Evolutionary conservation across 1,140 invertebrate genomes (phyloP), one percentile per base, ranked within the genome.

Genomic region (Drosophila arizonae): DNA sequence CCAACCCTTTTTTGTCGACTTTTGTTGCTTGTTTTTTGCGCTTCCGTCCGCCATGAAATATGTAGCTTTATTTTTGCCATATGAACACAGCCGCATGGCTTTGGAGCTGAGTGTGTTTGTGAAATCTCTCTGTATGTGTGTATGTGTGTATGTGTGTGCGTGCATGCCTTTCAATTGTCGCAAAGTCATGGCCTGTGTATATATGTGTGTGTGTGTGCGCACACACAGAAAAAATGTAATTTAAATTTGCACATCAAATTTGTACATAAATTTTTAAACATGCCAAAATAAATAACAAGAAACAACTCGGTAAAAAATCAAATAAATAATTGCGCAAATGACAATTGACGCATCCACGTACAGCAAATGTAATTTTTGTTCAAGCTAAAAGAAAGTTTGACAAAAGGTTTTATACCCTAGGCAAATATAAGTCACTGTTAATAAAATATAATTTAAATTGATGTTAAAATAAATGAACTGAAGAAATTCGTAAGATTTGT

Each of bases 221-320:
- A 72, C 70, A 75, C 45, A 60, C 61, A 60, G 51, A 64, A 66
- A 61, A 81, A 88, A 87, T 88, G 84, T 84, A 88, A 88, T 84
- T 87, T 87, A 86, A 88, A 88, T 87, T 87, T 84, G 76, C 77
- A 70, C 84, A 84, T 87, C 72, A 87, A 88, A 87, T 74, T 87
- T 75, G 52, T 74, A 52, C 67, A 82, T 87, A 72, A 70, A 88
- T 87, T 77, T 77, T 87, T 88, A 74, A 88, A 72, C 60, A 62
- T 50, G 71, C 46, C 13, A 45, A 63, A 8, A 51, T 64, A 39
- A 57, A 39, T 60, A 9, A 28, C 24, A 48, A 30, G 36, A 48
- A 45, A 15, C 11, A 55, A 41, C 10, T 30, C 1, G n/a, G 8
- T 15, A 48, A 10, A 5, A 39, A 39, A 56, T 26, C 60, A 26